Percentiles rank a stretch among this genome's conserved stretches.
These are phyloP conservation scores for Smutsia gigantea DNA, from an alignment of 2,797 vertebrate species.

Conservation along the genomic window DNA sequence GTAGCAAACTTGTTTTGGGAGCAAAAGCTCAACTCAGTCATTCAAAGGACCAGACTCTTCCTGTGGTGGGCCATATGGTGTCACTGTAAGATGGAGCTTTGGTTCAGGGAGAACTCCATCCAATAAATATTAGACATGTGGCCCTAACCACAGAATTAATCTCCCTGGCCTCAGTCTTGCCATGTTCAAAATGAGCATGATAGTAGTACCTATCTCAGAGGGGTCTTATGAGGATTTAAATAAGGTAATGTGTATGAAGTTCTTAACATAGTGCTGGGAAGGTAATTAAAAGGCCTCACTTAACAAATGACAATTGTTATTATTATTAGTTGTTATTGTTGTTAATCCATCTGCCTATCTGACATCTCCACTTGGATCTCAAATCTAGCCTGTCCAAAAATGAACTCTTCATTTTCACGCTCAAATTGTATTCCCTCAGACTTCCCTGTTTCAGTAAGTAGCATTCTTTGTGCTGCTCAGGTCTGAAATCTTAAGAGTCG, in stretches of 20 bases:
- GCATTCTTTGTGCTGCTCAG: not conserved
- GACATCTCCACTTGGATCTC: not conserved
- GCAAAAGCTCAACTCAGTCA: not conserved
- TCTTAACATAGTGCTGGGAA: not conserved
- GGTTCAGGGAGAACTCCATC: not conserved
- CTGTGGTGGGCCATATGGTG: not conserved
- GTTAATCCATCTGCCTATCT: not conserved
- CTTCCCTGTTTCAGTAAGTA: not conserved
- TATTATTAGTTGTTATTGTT: not conserved
- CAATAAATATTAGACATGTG: not conserved
- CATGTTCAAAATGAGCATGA: not conserved
- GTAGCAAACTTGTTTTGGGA: not conserved
- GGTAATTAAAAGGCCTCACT: not conserved
- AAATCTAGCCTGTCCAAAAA: not conserved
- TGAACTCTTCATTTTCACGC: not conserved
- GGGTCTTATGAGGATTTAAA: not conserved
- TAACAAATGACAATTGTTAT: not conserved
- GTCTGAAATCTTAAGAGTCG: not conserved
- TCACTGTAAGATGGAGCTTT: not conserved
- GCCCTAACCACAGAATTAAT: not conserved
- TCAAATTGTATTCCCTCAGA: not conserved
- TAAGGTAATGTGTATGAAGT: not conserved
- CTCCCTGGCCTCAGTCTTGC: conserved; percentile 12
- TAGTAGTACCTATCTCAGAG: not conserved
- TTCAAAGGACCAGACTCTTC: not conserved